phyloP scores from a whole-genome alignment of 2,888 invertebrate species.

The Monoplex corrugatus region DNA sequence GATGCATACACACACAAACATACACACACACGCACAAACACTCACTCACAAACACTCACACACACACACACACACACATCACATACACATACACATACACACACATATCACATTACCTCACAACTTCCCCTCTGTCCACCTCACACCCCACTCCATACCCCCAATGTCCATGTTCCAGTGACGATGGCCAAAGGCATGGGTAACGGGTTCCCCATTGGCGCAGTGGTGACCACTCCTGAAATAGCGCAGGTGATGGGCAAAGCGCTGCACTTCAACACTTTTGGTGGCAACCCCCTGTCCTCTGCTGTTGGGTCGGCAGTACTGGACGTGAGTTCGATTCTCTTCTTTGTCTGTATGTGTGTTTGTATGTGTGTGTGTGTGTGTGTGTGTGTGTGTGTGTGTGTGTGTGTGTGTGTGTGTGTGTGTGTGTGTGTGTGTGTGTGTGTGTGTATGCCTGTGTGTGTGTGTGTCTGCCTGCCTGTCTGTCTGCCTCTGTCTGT shows the following conservation, averaged over 20 bases:
- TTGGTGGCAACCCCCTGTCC: slow-evolving; percentile 96
- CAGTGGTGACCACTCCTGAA: slow-evolving; percentile 94
- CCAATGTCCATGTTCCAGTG: slow-evolving; percentile 74
- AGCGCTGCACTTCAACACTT: slow-evolving; percentile 96
- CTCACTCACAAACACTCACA: neutral
- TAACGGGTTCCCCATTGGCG: slow-evolving; percentile 97
- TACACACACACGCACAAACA: too few species aligned
- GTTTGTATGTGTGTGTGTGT: neutral
- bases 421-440: slow-evolving; percentile 19
- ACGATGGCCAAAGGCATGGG: slow-evolving; percentile 84
- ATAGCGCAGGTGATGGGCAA: slow-evolving; percentile 90
- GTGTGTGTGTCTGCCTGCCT: neutral
- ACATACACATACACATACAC: too few species aligned
- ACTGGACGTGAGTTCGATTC: slow-evolving; percentile 90
- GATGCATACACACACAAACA: too few species aligned
- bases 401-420: neutral
- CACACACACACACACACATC: neutral
- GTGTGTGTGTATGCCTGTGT: neutral
- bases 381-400: slow-evolving; percentile 17
- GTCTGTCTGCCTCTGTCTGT: neutral
- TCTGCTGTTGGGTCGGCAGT: slow-evolving; percentile 95
- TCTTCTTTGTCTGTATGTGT: neutral
- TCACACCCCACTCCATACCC: too few species aligned
- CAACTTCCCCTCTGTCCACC: too few species aligned
- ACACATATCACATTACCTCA: neutral